Evolutionary conservation across 53 echinoderm and acorn worm species (phyloP), one percentile per base, ranked within the genome.

Genomic region (Zoroaster sp.): DNA sequence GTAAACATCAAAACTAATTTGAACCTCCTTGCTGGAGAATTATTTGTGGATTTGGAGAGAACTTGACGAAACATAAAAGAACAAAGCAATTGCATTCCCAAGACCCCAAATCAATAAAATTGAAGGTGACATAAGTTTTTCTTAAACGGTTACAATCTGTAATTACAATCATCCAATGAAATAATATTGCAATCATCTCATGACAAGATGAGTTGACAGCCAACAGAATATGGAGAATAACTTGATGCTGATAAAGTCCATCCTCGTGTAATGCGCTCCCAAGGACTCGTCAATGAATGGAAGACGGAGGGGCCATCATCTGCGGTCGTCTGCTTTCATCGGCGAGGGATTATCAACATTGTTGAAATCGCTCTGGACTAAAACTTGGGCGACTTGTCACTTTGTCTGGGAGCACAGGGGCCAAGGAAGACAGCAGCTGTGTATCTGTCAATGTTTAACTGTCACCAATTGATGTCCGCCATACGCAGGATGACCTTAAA

Each of bases 261-360:
- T 32, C 82, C 32, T n/a, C 43, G 43, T 42, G 66, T 37, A 80
- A 80, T 66, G 66, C 9, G 33, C 20, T 28, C 49, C 49, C 82
- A 82, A 82, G 82, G 82, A 25, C 82, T 82, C 28, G 41, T 35
- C 37, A 44, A 55, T 44, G 54, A 23, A 39, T 21, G 39, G 21
- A 55, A 79, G 38, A 66, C 32, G n/a, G 82, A 34, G 66, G 54
- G n/a, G 32, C 35, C 39, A 49, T 47, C 85, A 69, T 85, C 85
- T 71, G 85, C 71, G 46, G 46, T 45, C 71, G 83, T 83, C 83
- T 34, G 40, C 43, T 71, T 85, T 85, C 71, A 85, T 49, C 85
- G 46, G 28, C 42, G 34, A 17, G 71, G 72, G 69, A 69, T 85
- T 69, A 70, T 36, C 13, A 40, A 47, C 85, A 85, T 85, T 85